Base-by-base conservation (phyloP, 2,797 vertebrate species). In the Neopelma chrysocephalum region DNA sequence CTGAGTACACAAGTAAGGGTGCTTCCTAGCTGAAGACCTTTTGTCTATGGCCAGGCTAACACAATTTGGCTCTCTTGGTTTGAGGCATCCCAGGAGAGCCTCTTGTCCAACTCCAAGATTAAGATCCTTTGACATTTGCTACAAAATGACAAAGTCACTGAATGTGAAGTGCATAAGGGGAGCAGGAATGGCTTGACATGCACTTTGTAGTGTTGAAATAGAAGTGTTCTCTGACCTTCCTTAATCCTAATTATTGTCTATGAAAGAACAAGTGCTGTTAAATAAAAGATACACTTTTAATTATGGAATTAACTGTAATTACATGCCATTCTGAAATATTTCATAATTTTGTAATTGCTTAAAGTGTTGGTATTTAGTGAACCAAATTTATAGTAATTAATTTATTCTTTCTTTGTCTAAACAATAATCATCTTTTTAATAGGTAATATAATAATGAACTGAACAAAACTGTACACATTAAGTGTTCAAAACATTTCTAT, bases 401-500 rank as follows among this genome's bases (percentile, higher is more conserved):
- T 95, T 97, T 97, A 92, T 96, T 97, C 97, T 96, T 92, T 89
- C 50, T 93, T 93, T 97, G 92, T 96, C 89, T 92, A 94, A 90
- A 72, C 58, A 69, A 85, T 96, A 96, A 96, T 93, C 62, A 93
- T 97, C 95, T 97, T 97, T 96, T 31, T 89, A 97, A 96, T 89
- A 96, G 92, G 97, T 94, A 96, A 96, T 62, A 96, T 87, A 90
- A 96, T 96, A 13, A 0, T 43, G 57, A 97, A 87, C 92, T 27
- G 92, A 97, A 92, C 82, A 96, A 96, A 97, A 96, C 95, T 89
- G 51, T 47, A 95, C 94, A 95, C 93, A 34, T 96, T 53, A 95
- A 97, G 66, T 95, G 95, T 95, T 97, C 97, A 94, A 97, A 97
- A 97, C 96, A 95, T 97, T 97, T 97, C 96, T 97, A 62, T 97